Conservation (phyloP, 2,113 vertebrate genomes). For the Salvator merianae region DNA sequence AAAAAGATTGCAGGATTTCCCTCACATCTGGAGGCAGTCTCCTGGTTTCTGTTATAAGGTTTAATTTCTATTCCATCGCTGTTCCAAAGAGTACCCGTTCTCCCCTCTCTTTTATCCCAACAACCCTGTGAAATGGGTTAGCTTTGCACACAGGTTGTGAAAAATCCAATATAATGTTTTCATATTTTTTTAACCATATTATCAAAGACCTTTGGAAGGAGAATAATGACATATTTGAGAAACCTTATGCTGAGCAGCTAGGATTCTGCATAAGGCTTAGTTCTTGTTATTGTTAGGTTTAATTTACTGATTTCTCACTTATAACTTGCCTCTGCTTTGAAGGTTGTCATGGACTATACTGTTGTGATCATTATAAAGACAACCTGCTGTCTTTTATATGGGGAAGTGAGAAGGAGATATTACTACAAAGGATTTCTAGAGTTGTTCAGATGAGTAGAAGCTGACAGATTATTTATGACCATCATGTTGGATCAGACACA, state of each 20-base stretch:
- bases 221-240: neutral
- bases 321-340: neutral
- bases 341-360: neutral
- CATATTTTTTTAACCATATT: neutral
- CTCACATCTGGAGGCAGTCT: too few species aligned
- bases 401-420: neutral
- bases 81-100: too few species aligned
- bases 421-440: neutral
- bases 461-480: neutral
- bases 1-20: too few species aligned
- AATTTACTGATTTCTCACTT: neutral
- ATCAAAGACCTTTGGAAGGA: neutral
- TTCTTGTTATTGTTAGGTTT: neutral
- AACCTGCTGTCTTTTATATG: conserved; percentile 1
- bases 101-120: too few species aligned
- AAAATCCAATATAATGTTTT: neutral
- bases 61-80: neutral
- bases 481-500: neutral
- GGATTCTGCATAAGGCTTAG: neutral
- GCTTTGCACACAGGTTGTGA: neutral
- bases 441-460: neutral
- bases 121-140: neutral
- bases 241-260: neutral
- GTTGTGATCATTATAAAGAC: conserved; percentile 9
- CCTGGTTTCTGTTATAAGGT: neutral